phyloP scores from a whole-genome alignment of 2,797 vertebrate species.

The Myripristis murdjan region DNA sequence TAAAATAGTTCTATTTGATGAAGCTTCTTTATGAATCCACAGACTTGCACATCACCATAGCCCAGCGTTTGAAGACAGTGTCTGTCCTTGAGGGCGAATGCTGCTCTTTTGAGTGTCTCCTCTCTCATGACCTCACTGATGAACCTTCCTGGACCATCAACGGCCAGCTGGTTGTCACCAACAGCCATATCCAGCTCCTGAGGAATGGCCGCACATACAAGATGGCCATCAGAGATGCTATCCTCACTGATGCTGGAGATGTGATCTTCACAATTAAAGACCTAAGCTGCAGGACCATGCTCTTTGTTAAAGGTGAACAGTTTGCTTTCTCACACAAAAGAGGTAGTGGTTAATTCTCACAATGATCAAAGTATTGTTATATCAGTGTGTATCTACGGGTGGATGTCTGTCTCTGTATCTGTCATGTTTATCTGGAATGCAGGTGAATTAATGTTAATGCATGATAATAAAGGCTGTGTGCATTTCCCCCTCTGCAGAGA shows the following conservation, averaged over 20 bases:
- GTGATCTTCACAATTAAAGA: conserved; percentile 90
- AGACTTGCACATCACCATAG: conserved; percentile 93
- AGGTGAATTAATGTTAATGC: background rate
- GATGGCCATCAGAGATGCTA: conserved; percentile 84
- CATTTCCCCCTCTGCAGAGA: conserved; percentile 82
- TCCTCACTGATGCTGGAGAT: conserved; percentile 88
- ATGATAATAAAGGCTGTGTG: background rate
- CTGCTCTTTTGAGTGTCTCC: conserved; percentile 92
- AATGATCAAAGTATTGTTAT: background rate
- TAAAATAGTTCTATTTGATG: background rate
- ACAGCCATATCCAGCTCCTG: conserved; percentile 81
- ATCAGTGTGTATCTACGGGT: background rate
- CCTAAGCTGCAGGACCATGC: conserved; percentile 92
- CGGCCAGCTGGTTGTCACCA: conserved; percentile 81
- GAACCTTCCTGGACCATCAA: conserved; percentile 89
- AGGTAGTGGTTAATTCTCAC: background rate
- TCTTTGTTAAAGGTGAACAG: conserved; percentile 91
- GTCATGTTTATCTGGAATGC: too few species aligned
- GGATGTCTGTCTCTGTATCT: background rate
- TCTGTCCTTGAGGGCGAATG: conserved; percentile 90
- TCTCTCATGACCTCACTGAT: conserved; percentile 90
- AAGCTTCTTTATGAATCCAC: conserved; percentile 21
- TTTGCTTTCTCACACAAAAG: background rate
- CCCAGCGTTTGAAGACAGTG: conserved; percentile 90
- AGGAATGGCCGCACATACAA: conserved; percentile 86